Evolutionary conservation across 2,797 vertebrate genomes (phyloP), one percentile per base, ranked within the genome.

Genomic region (Telmatherina bonti): DNA sequence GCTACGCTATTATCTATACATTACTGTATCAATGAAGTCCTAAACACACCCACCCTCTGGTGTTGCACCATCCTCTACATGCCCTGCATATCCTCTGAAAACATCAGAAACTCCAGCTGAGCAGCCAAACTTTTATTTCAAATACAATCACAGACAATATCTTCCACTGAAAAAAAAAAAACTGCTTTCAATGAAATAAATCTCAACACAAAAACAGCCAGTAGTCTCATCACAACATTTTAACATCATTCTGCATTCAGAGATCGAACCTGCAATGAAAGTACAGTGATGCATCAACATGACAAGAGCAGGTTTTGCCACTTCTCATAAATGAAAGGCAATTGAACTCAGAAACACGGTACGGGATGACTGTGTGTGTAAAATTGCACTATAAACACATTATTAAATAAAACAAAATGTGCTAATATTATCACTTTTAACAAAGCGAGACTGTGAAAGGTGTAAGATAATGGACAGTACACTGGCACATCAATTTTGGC

Each of bases 281-380:
- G 79, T 77, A 70, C 77, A 85, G 62, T 67, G 68, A 67, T 76
- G 78, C 70, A 71, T 64, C 53, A 10, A 26, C 77, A 78, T 87
- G 81, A 79, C 84, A 88, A 76, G 76, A 83, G 78, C 73, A 54
- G 75, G 51, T 81, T n/a, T 76, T 66, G 72, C 59, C 67, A 72
- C 84, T 70, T 68, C 67, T 79, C 55, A 82, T 51, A 70, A 65
- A 79, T 72, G 54, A 76, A 75, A 79, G 64, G 55, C 73, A 64
- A 73, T 70, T 63, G 60, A 87, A 79, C 65, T 63, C 30, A 60
- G 64, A 85, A 57, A 31, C 26, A 63, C 33, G 62, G 22, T 24
- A 53, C 45, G 67, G 45, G 66, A 70, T 64, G 73, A 81, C 67
- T 75, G 67, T 56, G 57, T 56, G 57, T 62, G 31, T 45, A 57